Base-by-base conservation (phyloP, 2,113 vertebrate genomes). In the Misgurnus anguillicaudatus region DNA sequence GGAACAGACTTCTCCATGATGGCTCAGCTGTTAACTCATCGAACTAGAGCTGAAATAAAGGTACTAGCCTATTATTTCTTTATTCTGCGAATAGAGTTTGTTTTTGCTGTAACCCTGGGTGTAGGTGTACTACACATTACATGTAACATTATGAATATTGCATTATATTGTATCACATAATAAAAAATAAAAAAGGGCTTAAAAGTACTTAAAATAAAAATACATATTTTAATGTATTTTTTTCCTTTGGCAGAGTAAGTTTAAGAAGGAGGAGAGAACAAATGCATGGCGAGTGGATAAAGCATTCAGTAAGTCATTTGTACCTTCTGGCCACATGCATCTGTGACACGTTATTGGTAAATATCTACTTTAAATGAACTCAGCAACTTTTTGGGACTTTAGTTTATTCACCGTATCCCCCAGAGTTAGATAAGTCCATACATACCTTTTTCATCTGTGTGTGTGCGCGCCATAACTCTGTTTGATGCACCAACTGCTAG, bases 201-300 rank as follows among this genome's bases (percentile, higher is more conserved):
- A n/a, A n/a, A n/a, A n/a, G n/a, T n/a, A n/a, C n/a, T n/a, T n/a
- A n/a, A n/a, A n/a, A n/a, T n/a, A n/a, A n/a, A n/a, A n/a, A n/a
- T n/a, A n/a, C n/a, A n/a, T n/a, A n/a, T n/a, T n/a, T n/a, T n/a
- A n/a, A n/a, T 38, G 21, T 72, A 53, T 10, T 75, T 75, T 39
- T 24, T 61, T 31, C 2, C 24, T 24, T 68, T 61, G 16, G 5
- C 86, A 96, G 95, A 95, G 93, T 87, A 96, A 96, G 88, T 96
- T 96, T 91, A 96, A 94, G 85, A 93, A 91, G 67, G 95, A 96
- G 80, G 94, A 96, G 85, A 93, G 90, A 88, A 21, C 88, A 78
- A 96, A 95, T 87, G 91, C 93, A 69, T 95, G 95, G 94, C 91
- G 95, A 89, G 93, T 96, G 89, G 95, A 96, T 85, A 95, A 96